Percentiles rank a stretch among this genome's conserved stretches.
Conservation (phyloP, 2,113 vertebrate species). For the Equus przewalskii region DNA sequence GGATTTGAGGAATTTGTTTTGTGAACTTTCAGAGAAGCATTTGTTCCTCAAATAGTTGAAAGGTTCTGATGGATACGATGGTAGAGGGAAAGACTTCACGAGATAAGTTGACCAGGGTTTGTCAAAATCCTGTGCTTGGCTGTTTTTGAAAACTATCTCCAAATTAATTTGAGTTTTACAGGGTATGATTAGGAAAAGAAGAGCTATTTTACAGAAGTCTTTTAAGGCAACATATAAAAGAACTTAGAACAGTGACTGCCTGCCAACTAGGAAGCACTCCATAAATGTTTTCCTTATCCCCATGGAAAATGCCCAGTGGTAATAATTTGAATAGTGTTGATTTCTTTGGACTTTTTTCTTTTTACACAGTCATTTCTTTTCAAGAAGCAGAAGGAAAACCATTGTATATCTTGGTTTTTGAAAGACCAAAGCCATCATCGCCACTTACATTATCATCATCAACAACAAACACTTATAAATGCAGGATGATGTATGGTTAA, state of each 20-base stretch:
- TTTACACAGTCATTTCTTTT: conserved; percentile 77
- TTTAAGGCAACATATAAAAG: not conserved
- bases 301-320: not conserved
- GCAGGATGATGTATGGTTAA: not conserved
- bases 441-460: not conserved
- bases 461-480: not conserved
- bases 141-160: not conserved
- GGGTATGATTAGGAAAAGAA: conserved; percentile 59
- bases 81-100: not conserved
- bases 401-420: conserved; percentile 71
- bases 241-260: too few species aligned
- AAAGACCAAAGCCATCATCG: conserved; percentile 76
- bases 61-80: not conserved
- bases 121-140: not conserved
- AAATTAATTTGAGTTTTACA: conserved; percentile 74
- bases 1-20: not conserved
- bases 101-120: not conserved
- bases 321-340: not conserved
- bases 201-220: conserved; percentile 68
- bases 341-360: conserved; percentile 68
- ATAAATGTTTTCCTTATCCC: not conserved
- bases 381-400: conserved; percentile 78
- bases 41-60: not conserved
- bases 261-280: not conserved
- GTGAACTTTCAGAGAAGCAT: not conserved